phyloP scores from a whole-genome alignment of 2,888 invertebrate genomes.

The Sacculina carcini region DNA sequence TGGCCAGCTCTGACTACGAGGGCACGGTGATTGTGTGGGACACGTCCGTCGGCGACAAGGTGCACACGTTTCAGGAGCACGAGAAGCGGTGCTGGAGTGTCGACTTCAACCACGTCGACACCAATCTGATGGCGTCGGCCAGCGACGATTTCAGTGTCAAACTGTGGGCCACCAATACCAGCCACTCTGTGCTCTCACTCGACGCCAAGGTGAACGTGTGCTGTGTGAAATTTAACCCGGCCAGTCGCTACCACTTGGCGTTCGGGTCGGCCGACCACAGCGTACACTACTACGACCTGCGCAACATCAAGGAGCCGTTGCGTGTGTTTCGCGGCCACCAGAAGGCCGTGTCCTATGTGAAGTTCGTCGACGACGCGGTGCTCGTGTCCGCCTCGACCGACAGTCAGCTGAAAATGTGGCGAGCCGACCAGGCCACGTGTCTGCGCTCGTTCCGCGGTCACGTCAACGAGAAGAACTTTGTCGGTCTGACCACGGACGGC shows the following conservation, averaged over 20 bases:
- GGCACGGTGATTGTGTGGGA: constrained; percentile 85
- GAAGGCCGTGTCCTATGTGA: constrained; percentile 81
- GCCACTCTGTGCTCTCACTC: constrained; percentile 57
- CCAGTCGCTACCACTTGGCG: constrained; percentile 59
- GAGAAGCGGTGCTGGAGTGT: constrained; percentile 90
- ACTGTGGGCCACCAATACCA: constrained; percentile 65
- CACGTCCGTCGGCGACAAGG: constrained; percentile 39
- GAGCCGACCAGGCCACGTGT: constrained; percentile 43
- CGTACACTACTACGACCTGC: constrained; percentile 79
- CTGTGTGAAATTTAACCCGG: constrained; percentile 70
- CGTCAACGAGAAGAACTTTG: constrained; percentile 84
- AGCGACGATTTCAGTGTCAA: constrained; percentile 81
- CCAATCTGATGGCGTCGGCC: constrained; percentile 64
- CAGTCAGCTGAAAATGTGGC: constrained; percentile 73
- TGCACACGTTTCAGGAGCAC: constrained; percentile 40
- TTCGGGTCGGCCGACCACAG: constrained; percentile 93
- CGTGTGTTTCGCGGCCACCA: constrained; percentile 64
- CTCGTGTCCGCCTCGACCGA: constrained; percentile 80
- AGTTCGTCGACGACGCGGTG: constrained; percentile 56
- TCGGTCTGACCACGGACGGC: constrained; percentile 70
- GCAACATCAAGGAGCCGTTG: constrained; percentile 43
- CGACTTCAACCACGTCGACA: constrained; percentile 75
- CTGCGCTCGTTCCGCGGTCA: constrained; percentile 68
- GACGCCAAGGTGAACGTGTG: constrained; percentile 87
- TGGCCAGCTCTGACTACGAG: constrained; percentile 82